Evolutionary conservation across 1,140 invertebrate species (phyloP), one percentile per base, ranked within the genome.

Genomic region (Listronotus oregonensis): DNA sequence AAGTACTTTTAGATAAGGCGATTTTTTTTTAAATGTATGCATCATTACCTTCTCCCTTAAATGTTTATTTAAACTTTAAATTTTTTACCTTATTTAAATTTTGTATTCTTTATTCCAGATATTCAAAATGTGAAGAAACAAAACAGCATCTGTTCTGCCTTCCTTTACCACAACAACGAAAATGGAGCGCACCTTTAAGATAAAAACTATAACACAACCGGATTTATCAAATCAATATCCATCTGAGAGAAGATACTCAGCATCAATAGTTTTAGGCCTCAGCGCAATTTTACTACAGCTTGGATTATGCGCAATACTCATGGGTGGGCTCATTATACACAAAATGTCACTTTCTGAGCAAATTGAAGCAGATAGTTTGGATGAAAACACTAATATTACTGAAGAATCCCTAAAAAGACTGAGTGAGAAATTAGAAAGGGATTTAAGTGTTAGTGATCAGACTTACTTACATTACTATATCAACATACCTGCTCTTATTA

Each of bases 241-340:
- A 8, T 88, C 86, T 5, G 86, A 89, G 75, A 75, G 86, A 69
- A 80, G 85, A 59, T 88, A 88, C 67, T 88, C 86, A 0, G 85
- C 86, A 0, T 87, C 86, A 0, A 87, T 85, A 1, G 86, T 88
- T 0, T 82, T 85, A n/a, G 87, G 87, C 3, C 67, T 89, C 18
- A 83, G 83, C 5, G 82, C 85, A 67, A 80, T 88, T 0, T 85
- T 87, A 63, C 75, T 87, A 6, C 80, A 81, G 9, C 80, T 86
- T 8, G 67, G 2, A 3, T 27, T 27, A 73, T 87, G 14, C 84
- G 83, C 0, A 82, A 81, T 18, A 63, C 86, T 3, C 27, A 71
- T 71, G 71, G 69, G 64, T 17, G 56, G 46, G 4, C 10, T 82
- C 17, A 67, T 61, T 27, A 27, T 27, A 51, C 7, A 32, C 64